Evolutionary conservation across 1,140 invertebrate species (phyloP).

Genomic region (Nilaparvata lugens): DNA sequence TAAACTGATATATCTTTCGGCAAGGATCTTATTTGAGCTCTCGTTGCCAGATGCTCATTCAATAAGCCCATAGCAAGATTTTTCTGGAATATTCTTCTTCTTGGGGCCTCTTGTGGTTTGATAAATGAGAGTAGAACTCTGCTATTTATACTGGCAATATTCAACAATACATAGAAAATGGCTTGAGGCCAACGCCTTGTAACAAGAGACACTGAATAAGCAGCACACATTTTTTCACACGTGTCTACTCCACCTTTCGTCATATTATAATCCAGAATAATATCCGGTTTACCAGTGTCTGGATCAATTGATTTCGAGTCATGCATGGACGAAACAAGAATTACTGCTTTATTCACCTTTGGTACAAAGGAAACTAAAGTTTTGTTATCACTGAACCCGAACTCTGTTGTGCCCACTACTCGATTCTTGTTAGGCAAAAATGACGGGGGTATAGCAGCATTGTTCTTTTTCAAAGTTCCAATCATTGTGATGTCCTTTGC

Average conservation of each 20-base stretch:
- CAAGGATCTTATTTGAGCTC: background rate
- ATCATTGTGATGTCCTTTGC: conserved; percentile 34
- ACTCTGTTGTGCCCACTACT: conserved; percentile 1
- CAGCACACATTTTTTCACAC: too few relatives aligned
- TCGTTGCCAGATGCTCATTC: too few relatives aligned
- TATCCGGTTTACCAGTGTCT: conserved; percentile 25
- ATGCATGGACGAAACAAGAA: conserved; percentile 32
- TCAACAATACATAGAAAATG: conserved; percentile 29
- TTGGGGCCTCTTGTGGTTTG: background rate
- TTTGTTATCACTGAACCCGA: conserved; percentile 10
- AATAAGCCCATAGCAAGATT: conserved; percentile 1
- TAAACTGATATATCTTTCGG: background rate
- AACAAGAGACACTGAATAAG: conserved; percentile 20
- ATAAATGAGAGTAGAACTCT: background rate
- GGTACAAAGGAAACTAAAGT: conserved; percentile 16
- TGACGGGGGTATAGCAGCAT: conserved; percentile 31
- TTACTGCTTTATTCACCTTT: conserved; percentile 24
- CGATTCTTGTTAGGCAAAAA: conserved; percentile 18
- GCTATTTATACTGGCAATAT: conserved; percentile 25
- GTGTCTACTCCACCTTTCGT: conserved; percentile 32
- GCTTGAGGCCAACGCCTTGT: too few relatives aligned
- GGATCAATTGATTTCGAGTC: conserved; percentile 20
- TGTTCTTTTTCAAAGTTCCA: conserved; percentile 38
- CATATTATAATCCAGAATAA: conserved; percentile 28
- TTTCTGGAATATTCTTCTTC: conserved; percentile 5